Base-by-base conservation (phyloP, 2,888 invertebrate genomes). In the Amblyjoppa fuscipennis region DNA sequence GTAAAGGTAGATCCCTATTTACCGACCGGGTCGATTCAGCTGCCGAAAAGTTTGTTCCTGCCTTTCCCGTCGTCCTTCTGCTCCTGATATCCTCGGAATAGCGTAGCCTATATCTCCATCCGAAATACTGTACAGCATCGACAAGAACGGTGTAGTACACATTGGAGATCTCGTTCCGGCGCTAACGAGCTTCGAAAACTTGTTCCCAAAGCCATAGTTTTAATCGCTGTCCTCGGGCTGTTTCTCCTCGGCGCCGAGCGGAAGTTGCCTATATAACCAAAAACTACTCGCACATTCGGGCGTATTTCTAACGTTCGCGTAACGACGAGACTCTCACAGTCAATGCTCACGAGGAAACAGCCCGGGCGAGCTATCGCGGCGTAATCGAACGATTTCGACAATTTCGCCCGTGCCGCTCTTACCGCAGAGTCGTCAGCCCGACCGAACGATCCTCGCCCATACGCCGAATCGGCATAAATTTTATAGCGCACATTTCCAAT, bases 181-280 rank as follows among this genome's bases (percentile, higher is more conserved):
- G 77, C 71, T 82, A 82, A 82, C 82, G 82, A 82, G 82, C 82
- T 82, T 82, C 51, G 77, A 53, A 77, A 82, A 82, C 82, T 82
- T 77, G 76, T 77, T 71, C 31, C 82, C 66, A 66, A 82, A 51
- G 71, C 82, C 56, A 66, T 71, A 77, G 77, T 77, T 77, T 82
- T 77, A 73, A 82, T 82, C 82, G 82, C 66, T 68, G 41, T 77
- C 28, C 45, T 53, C 38, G 69, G 6, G 59, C 71, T 56, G 77
- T 77, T 64, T 82, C 53, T 28, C 53, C 6, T 25, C 51, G 28
- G 9, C 51, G 64, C 9, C 71, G 73, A 41, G 45, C 25, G 59
- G 38, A 49, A 70, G 61, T 45, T 70, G n/a, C 0, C 59, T 3
- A 2, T 6, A 41, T 59, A 61, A 20, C 70, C 45, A 25, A 59